These are phyloP conservation scores for Crotalus helleri DNA, from an alignment of 2,113 vertebrate genomes.

Conservation along the genomic window DNA sequence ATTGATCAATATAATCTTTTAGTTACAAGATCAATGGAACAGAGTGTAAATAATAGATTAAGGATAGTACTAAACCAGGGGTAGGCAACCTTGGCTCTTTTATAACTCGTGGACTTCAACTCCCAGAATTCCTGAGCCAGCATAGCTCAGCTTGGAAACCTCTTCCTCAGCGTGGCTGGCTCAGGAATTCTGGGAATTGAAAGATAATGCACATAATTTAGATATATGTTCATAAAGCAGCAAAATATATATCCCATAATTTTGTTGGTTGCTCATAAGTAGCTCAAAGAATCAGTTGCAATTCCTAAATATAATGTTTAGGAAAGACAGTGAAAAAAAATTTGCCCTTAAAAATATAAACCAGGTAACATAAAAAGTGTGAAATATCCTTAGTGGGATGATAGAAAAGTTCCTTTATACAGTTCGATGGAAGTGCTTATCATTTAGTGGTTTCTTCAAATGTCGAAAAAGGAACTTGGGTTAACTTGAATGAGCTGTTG, in stretches of 20 bases:
- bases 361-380: not conserved
- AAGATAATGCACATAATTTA: not conserved
- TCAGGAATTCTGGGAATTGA: no score
- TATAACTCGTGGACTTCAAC: no score
- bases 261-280: not conserved
- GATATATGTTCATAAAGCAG: not conserved
- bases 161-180: no score
- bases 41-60: not conserved
- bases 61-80: not conserved
- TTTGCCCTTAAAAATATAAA: not conserved
- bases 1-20: not conserved
- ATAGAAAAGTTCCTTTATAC: not conserved
- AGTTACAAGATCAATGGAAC: not conserved
- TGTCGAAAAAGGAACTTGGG: not conserved
- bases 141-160: no score
- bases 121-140: no score
- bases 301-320: not conserved
- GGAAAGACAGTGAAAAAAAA: not conserved
- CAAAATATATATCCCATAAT: not conserved
- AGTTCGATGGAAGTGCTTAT: not conserved
- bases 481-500: not conserved
- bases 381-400: not conserved
- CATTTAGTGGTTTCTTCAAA: not conserved
- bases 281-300: not conserved
- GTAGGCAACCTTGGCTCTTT: no score